phyloP scores from a whole-genome alignment of 2,113 vertebrate species.

The Pristiophorus japonicus region DNA sequence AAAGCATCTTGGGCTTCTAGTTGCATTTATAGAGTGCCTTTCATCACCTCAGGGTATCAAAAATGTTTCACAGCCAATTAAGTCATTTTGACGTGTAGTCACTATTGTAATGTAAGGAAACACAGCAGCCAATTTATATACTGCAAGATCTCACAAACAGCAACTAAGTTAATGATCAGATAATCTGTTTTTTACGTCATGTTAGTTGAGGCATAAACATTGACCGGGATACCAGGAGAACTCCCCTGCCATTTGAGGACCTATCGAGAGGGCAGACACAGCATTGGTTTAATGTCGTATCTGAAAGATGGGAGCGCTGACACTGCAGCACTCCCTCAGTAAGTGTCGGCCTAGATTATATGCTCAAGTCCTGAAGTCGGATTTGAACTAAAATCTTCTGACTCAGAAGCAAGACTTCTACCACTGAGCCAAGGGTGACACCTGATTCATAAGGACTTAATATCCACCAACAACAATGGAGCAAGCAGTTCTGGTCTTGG shows the following conservation, averaged over 20 bases:
- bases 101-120: not conserved
- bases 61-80: not conserved
- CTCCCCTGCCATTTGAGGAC: not conserved
- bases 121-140: not conserved
- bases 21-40: not conserved
- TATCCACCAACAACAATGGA: not conserved
- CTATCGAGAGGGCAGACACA: not conserved
- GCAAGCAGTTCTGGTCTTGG: not conserved
- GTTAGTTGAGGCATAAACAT: too few species aligned
- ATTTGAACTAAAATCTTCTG: not conserved
- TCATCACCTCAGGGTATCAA: not conserved
- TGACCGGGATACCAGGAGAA: too few species aligned
- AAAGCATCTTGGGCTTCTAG: not conserved
- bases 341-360: not conserved
- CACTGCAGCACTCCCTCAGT: not conserved
- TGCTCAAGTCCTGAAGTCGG: not conserved
- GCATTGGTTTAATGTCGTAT: not conserved
- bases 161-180: too few species aligned
- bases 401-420: not conserved
- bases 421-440: not conserved
- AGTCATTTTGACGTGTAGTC: not conserved
- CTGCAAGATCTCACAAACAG: too few species aligned
- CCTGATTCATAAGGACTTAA: not conserved
- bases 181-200: too few species aligned
- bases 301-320: not conserved